A percentile compares a stretch with the other conserved stretches of the same genome.
phyloP scores from a whole-genome alignment of 2,113 vertebrate genomes.

The Lycocorax pyrrhopterus region DNA sequence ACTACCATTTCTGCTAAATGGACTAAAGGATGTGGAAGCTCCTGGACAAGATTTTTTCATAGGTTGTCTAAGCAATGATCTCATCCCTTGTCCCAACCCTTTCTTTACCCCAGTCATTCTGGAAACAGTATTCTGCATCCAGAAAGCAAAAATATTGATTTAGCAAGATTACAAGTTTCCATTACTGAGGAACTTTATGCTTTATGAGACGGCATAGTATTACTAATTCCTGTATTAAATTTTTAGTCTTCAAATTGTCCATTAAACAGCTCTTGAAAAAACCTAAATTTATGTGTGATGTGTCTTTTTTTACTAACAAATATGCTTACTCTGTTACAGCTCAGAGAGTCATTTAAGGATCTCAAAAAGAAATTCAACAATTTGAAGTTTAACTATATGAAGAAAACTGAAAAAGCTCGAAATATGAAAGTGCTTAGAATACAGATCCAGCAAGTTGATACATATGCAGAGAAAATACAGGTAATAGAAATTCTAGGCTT shows the following conservation, averaged over 20 bases:
- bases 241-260: not conserved
- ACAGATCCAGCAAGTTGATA: constrained; percentile 84
- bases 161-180: not conserved
- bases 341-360: constrained; percentile 86
- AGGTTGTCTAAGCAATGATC: not conserved
- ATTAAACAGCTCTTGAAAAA: not conserved
- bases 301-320: not conserved
- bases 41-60: not conserved
- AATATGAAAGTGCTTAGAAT: constrained; percentile 81
- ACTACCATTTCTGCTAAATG: not conserved
- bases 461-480: constrained; percentile 80
- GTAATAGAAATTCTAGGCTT: constrained; percentile 49
- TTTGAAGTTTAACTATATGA: constrained; percentile 85
- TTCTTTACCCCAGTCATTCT: not conserved
- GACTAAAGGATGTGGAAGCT: not conserved
- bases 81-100: not conserved
- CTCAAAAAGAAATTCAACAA: constrained; percentile 91
- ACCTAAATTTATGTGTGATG: not conserved
- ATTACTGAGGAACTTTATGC: not conserved
- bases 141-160: not conserved
- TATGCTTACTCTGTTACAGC: constrained; percentile 65
- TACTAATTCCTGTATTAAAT: not conserved
- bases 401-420: constrained; percentile 83
- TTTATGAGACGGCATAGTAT: not conserved
- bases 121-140: not conserved